These are phyloP conservation scores for Gephyroberyx darwinii DNA, from an alignment of 2,797 vertebrate genomes.

Conservation along the genomic window DNA sequence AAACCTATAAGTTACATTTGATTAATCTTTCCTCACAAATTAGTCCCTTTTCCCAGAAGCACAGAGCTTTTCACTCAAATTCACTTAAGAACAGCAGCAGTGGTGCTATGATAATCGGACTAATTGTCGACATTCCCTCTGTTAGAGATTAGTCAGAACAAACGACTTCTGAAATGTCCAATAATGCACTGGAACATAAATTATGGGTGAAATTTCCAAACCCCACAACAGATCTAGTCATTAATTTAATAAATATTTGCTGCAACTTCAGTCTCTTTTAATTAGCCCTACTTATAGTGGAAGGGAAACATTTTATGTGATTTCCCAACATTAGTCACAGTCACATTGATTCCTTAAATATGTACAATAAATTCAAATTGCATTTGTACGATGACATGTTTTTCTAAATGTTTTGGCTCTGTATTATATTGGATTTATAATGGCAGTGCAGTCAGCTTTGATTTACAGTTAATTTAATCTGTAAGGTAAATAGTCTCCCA, in stretches of 20 bases:
- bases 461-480: slow-evolving; percentile 17
- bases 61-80: background rate
- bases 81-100: background rate
- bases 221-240: background rate
- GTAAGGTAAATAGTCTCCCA: slow-evolving; percentile 3
- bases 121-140: slow-evolving; percentile 10
- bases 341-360: slow-evolving; percentile 14
- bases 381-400: slow-evolving; percentile 41
- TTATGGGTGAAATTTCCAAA: background rate
- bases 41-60: background rate
- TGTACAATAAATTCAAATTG: slow-evolving; percentile 26
- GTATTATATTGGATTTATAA: slow-evolving; percentile 25
- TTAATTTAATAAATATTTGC: background rate
- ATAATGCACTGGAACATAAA: slow-evolving; percentile 8
- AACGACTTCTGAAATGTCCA: background rate
- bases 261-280: background rate
- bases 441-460: background rate
- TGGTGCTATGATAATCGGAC: slow-evolving; percentile 19
- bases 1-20: background rate
- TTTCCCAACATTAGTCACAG: slow-evolving; percentile 4
- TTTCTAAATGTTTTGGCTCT: background rate
- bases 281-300: slow-evolving; percentile 2
- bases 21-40: too few relatives aligned
- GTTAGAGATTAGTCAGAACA: background rate
- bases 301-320: slow-evolving; percentile 15